Base-by-base conservation (phyloP, 2,888 invertebrate species). In the Aphidoletes aphidimyza region DNA sequence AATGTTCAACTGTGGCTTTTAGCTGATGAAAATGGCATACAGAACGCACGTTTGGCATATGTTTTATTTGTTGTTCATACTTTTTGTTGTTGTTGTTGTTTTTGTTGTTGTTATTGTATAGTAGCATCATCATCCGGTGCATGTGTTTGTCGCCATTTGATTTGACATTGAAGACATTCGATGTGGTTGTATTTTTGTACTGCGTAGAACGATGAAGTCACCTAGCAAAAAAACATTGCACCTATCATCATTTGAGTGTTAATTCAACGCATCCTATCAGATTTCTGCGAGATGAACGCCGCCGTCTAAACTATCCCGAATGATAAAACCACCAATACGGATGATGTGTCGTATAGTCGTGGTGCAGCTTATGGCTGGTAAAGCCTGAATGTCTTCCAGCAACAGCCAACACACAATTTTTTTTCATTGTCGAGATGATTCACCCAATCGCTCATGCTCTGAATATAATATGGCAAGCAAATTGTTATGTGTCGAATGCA, bases 311-410 rank as follows among this genome's bases (percentile, higher is more conserved):
- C 34, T 69, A 69, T 69, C n/a, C n/a, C 69, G 17, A 69, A 11
- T 69, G 34, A 69, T 69, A 30, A n/a, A n/a, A 69, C 26, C 34
- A 14, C 69, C 69, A 69, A 69, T 54, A 54, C 22, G n/a, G 54
- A 17, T 3, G 9, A 19, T 54, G 22, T 69, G 30, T 69, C 69
- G 69, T 9, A 14, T 5, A 14, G 26, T 14, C 34, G 26, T 14
- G 26, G 6, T n/a, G 0, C 26, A 3, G 2, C 54, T 42, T 42
- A 14, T 14, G 14, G 6, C 14, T 6, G 14, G 6, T 14, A 9
- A 42, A 42, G 54, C 26, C 54, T 26, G 54, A 5, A 22, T 54
- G n/a, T 54, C 54, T 54, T 54, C 42, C 8, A 42, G 14, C n/a
- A n/a, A n/a, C n/a, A n/a, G n/a, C n/a, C n/a, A n/a, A n/a, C n/a